A percentile compares a stretch with the other conserved stretches of the same genome.
Evolutionary conservation across 1,140 invertebrate species (phyloP).

Genomic region (Wasmannia auropunctata): DNA sequence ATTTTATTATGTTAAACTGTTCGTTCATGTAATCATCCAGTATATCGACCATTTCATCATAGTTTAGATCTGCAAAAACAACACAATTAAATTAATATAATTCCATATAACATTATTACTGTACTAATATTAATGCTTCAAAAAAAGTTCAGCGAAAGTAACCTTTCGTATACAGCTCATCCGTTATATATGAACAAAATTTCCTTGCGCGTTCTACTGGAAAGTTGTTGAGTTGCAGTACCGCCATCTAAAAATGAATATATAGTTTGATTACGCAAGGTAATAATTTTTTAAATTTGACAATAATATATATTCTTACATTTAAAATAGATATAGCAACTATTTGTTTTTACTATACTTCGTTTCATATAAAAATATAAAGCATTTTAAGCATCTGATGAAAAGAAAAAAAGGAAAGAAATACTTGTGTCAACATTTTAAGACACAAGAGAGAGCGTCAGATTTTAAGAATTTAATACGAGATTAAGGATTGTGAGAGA

Average conservation of each 20-base stretch:
- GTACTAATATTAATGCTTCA: not conserved
- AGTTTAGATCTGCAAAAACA: slow-evolving; percentile 71
- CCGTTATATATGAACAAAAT: slow-evolving; percentile 76
- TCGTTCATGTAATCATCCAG: slow-evolving; percentile 79
- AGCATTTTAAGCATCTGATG: not conserved
- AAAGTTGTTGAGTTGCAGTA: too few species aligned
- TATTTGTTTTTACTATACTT: not conserved
- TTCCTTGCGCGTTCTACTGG: slow-evolving; percentile 67
- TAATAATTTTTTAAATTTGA: not conserved
- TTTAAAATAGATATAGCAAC: not conserved
- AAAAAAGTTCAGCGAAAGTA: slow-evolving; percentile 2
- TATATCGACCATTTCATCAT: slow-evolving; percentile 71
- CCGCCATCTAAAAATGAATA: slow-evolving; percentile 75
- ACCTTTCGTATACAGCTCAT: slow-evolving; percentile 78
- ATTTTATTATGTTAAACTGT: slow-evolving; percentile 76
- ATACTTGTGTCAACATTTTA: not conserved
- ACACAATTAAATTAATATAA: not conserved
- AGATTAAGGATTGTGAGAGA: not conserved
- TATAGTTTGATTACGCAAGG: not conserved
- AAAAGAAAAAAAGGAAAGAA: not conserved
- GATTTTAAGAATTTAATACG: not conserved
- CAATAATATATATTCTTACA: not conserved
- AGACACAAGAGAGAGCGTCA: not conserved
- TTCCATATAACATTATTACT: not conserved
- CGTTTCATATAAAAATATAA: not conserved